Base-by-base conservation (phyloP, 2,797 vertebrate species). In the Onychomys torridus region DNA sequence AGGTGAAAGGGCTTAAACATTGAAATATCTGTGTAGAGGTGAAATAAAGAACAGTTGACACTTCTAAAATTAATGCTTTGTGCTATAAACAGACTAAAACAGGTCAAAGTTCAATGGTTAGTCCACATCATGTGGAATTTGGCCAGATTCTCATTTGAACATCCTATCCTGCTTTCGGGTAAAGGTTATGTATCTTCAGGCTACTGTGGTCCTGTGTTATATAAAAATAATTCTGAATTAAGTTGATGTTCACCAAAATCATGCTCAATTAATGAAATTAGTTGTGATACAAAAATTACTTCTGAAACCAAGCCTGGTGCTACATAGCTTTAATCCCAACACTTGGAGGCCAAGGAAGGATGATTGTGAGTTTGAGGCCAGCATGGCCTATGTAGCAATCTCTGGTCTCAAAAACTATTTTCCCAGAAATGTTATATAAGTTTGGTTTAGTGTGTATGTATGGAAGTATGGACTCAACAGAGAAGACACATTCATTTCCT, bases 1-100 rank as follows among this genome's bases (percentile, higher is more conserved):
- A 65, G 11, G 57, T 77, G 78, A 95, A 96, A 97, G 83, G 37
- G 32, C 40, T 27, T 94, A 57, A 69, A 57, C 55, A 34, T 6
- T 55, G 57, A 32, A 77, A 17, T 57, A 78, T 76, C 43, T 65
- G 61, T 84, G 25, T 19, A 34, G 55, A 84, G 7, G 11, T 59
- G 5, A 3, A 71, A 27, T 73, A 57, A 63, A 40, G 73, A 88
- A 73, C 32, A 59, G n/a, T 43, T 27, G n/a, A 77, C 49, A 2
- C 88, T 90, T 92, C 34, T 76, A 75, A 37, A 27, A 13, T 59
- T 32, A 77, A 77, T 77, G n/a, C 0, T 7, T 76, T 81, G 29
- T 65, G 40, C 63, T 83, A 43, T 83, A 89, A 90, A 88, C 63
- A 69, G 63, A 69, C n/a, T 77, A 4, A 76, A 91, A 27, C 34